phyloP scores from a whole-genome alignment of 2,797 vertebrate species.

The Tinamus major region DNA sequence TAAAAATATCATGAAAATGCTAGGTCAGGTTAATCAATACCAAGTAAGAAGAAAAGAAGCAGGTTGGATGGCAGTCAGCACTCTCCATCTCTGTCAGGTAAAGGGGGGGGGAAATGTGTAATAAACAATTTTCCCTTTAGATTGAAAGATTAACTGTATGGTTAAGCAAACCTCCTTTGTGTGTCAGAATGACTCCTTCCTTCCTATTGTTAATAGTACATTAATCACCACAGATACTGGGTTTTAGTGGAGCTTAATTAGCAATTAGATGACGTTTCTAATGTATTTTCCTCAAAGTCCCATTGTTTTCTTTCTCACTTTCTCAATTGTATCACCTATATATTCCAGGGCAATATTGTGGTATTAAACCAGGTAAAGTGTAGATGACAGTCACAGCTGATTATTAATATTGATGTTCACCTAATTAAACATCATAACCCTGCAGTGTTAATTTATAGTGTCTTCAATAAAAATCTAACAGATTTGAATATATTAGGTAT shows the following conservation, averaged over 20 bases:
- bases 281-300: constrained; percentile 53
- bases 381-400: constrained; percentile 27
- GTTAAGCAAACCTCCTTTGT: constrained; percentile 51
- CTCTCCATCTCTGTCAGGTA: constrained; percentile 23
- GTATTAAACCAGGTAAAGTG: constrained; percentile 28
- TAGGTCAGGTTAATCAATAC: constrained; percentile 44
- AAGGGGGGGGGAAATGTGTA: constrained; percentile 5
- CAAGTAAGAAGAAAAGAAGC: constrained; percentile 4
- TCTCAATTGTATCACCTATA: neutral
- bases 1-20: constrained; percentile 35
- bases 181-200: constrained; percentile 41
- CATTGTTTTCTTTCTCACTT: constrained; percentile 37
- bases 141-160: constrained; percentile 65
- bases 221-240: constrained; percentile 60
- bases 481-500: constrained; percentile 15
- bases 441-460: constrained; percentile 14
- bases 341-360: constrained; percentile 16
- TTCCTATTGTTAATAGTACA: constrained; percentile 48
- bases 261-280: constrained; percentile 53
- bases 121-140: constrained; percentile 51
- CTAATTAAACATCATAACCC: constrained; percentile 55
- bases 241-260: constrained; percentile 66
- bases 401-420: constrained; percentile 62
- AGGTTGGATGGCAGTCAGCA: constrained; percentile 26
- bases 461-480: constrained; percentile 19